A percentile compares a stretch with the other conserved stretches of the same genome.
phyloP scores from a whole-genome alignment of 2,888 invertebrate species.

The Apamea crenata region DNA sequence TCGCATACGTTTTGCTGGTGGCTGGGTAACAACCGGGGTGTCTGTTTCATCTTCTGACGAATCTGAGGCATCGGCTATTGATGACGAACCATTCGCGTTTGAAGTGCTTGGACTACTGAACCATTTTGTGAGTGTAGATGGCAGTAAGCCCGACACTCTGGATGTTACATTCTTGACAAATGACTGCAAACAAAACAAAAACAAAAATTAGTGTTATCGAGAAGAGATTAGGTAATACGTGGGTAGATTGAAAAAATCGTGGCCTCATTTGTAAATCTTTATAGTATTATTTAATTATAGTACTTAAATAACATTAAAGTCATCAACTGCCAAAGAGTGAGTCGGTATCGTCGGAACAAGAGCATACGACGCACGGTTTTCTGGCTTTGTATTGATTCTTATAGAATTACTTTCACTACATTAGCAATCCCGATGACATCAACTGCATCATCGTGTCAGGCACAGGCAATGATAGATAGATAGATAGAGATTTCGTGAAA shows the following conservation, averaged over 20 bases:
- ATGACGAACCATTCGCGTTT: conserved; percentile 83
- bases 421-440: background rate
- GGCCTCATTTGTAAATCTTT: background rate
- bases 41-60: conserved; percentile 85
- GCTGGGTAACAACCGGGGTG: conserved; percentile 76
- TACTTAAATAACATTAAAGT: background rate
- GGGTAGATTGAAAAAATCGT: conserved; percentile 1
- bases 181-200: conserved; percentile 89
- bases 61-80: conserved; percentile 81
- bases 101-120: conserved; percentile 82
- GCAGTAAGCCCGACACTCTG: conserved; percentile 91
- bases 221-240: background rate
- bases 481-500: background rate
- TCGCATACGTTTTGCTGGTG: conserved; percentile 86
- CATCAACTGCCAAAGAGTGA: background rate
- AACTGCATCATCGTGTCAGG: background rate
- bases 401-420: background rate
- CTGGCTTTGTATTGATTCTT: background rate
- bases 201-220: background rate
- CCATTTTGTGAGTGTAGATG: conserved; percentile 91
- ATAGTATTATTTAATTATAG: background rate
- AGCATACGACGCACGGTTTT: background rate
- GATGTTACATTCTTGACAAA: conserved; percentile 93
- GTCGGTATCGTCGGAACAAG: background rate
- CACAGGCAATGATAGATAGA: background rate